Percentiles rank a stretch among this genome's conserved stretches.
These are phyloP conservation scores for Ctena decussata DNA, from an alignment of 2,888 invertebrate species.

Conservation along the genomic window DNA sequence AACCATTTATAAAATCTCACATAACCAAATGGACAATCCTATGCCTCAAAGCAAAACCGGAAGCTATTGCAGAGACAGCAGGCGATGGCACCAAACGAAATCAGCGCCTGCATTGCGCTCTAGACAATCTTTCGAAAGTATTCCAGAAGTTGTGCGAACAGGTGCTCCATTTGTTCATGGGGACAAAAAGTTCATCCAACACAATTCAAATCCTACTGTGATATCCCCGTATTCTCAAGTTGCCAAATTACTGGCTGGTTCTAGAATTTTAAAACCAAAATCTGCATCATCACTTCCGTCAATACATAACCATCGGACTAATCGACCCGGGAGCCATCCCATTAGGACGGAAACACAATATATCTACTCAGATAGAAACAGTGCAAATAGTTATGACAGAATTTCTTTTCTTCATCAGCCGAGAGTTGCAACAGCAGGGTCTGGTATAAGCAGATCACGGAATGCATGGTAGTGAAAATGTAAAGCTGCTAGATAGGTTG, in stretches of 20 bases:
- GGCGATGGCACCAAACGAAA: constrained; percentile 64
- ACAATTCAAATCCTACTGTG: not conserved
- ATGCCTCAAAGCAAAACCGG: constrained; percentile 52
- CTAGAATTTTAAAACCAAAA: constrained; percentile 33
- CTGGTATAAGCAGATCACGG: not conserved
- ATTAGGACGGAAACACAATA: constrained; percentile 48
- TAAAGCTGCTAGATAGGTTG: too few relatives aligned
- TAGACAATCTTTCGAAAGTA: constrained; percentile 51
- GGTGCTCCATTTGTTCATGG: constrained; percentile 60
- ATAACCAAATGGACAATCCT: not conserved
- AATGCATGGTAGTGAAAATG: not conserved
- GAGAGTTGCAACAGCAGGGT: not conserved
- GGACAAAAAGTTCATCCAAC: not conserved
- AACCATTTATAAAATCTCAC: not conserved
- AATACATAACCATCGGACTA: constrained; percentile 22
- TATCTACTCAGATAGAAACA: constrained; percentile 56
- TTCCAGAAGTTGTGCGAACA: constrained; percentile 37
- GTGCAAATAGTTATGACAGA: not conserved
- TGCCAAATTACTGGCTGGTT: constrained; percentile 45
- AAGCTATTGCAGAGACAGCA: constrained; percentile 73
- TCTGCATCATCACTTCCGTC: constrained; percentile 34
- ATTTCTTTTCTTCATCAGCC: not conserved
- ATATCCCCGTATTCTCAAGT: constrained; percentile 59
- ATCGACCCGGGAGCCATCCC: not conserved
- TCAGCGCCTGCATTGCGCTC: constrained; percentile 48